Percentiles rank a stretch among this genome's conserved stretches.
Evolutionary conservation across 1,140 invertebrate species (phyloP).

Genomic region (Meloidogyne floridensis): DNA sequence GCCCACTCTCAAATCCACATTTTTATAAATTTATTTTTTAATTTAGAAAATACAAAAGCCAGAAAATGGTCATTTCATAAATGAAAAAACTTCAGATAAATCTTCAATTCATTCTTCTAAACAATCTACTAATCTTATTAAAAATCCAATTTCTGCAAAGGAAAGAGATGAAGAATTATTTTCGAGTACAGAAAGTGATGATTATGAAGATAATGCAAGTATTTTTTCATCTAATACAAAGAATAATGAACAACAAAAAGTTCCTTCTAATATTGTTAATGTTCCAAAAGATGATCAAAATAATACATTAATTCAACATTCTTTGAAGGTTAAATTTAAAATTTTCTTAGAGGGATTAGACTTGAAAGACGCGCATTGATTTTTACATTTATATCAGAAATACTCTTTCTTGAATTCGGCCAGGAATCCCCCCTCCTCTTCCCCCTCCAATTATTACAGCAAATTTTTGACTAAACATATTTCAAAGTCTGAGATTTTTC

Average conservation of each 20-base stretch:
- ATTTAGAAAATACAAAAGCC: not conserved
- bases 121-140: not conserved
- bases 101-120: not conserved
- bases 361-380: too few species aligned
- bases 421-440: too few species aligned
- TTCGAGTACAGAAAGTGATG: not conserved
- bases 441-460: too few species aligned
- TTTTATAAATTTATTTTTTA: not conserved
- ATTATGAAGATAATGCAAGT: not conserved
- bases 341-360: too few species aligned
- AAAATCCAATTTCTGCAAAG: not conserved
- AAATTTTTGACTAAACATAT: too few species aligned
- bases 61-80: not conserved
- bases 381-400: too few species aligned
- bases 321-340: too few species aligned
- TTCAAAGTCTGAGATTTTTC: too few species aligned
- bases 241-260: not conserved
- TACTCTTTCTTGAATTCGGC: too few species aligned
- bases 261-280: too few species aligned
- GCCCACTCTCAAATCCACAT: too few species aligned
- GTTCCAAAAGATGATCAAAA: not conserved
- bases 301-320: not conserved
- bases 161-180: not conserved
- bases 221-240: not conserved
- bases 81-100: not conserved